Evolutionary conservation across 2,113 vertebrate species (phyloP).

Genomic region (Corydoras sp.): DNA sequence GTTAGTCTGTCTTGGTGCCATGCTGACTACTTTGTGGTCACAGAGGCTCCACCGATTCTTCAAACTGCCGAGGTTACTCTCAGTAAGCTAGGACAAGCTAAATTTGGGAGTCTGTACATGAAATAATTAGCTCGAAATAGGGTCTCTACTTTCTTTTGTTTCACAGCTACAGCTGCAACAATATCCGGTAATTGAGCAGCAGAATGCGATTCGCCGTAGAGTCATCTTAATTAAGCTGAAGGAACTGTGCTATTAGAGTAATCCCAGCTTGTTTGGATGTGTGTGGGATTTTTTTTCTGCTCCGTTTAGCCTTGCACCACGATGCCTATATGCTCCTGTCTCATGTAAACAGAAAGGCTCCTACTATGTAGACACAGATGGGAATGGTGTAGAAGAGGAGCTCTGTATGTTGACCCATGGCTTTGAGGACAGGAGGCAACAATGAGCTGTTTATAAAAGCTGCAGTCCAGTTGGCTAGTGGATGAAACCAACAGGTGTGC

Average conservation of each 20-base stretch:
- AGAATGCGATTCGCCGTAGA: conserved; percentile 54
- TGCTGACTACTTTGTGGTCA: conserved; percentile 26
- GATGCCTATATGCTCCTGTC: conserved; percentile 2
- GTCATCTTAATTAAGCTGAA: conserved; percentile 51
- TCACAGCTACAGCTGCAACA: conserved; percentile 42
- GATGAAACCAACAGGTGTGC: conserved; percentile 39
- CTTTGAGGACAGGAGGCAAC: conserved; percentile 44
- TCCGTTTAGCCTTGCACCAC: conserved; percentile 1
- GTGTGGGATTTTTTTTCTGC: conserved; percentile 43
- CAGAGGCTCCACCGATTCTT: conserved; percentile 18
- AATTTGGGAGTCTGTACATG: conserved; percentile 38
- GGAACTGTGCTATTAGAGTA: conserved; percentile 53
- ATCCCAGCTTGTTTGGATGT: conserved; percentile 48
- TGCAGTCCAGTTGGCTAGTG: conserved; percentile 6
- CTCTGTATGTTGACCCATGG: conserved; percentile 21
- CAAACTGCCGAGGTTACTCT: conserved; percentile 37
- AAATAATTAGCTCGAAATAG: conserved; percentile 52
- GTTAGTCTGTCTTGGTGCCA: conserved; percentile 26
- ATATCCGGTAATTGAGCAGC: conserved; percentile 55
- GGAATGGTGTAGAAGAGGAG: conserved; percentile 16
- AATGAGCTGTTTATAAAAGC: conserved; percentile 34
- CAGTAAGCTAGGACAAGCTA: conserved; percentile 32
- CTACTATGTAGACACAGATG: conserved; percentile 3
- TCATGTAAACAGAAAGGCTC: background rate
- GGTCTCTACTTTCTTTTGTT: conserved; percentile 50